Conservation (phyloP, 2,888 invertebrate genomes). For the Campoplex nolae region DNA sequence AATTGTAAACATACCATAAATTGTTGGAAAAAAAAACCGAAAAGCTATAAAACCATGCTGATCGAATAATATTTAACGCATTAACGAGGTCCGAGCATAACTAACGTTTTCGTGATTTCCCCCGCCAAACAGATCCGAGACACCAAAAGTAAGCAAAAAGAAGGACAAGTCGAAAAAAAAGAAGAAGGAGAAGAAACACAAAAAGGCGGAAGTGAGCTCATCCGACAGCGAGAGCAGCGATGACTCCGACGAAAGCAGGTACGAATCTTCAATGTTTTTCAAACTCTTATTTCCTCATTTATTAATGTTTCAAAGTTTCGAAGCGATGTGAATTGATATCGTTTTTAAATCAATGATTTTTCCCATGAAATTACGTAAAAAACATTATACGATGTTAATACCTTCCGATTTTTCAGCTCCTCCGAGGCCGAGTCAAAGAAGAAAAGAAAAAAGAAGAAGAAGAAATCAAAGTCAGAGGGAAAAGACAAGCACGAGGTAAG, state of each 20-base stretch:
- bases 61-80: slow-evolving; percentile 20
- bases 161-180: slow-evolving; percentile 83
- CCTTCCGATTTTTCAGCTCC: slow-evolving; percentile 85
- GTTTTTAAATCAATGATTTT: too few relatives aligned
- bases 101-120: slow-evolving; percentile 38
- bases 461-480: slow-evolving; percentile 88
- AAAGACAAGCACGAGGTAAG: slow-evolving; percentile 81
- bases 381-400: slow-evolving; percentile 16
- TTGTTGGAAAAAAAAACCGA: not conserved
- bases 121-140: slow-evolving; percentile 80
- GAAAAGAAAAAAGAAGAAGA: slow-evolving; percentile 92
- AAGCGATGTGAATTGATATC: not conserved
- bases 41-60: not conserved
- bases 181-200: slow-evolving; percentile 83
- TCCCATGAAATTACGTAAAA: not conserved
- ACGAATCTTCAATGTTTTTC: not conserved
- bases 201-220: slow-evolving; percentile 80
- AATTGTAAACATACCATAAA: slow-evolving; percentile 32
- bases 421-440: slow-evolving; percentile 91
- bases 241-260: slow-evolving; percentile 83
- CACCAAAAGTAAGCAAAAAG: slow-evolving; percentile 82
- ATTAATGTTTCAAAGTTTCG: not conserved
- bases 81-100: slow-evolving; percentile 1
- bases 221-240: slow-evolving; percentile 82
- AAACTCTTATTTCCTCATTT: not conserved